phyloP scores from a whole-genome alignment of 2,888 invertebrate species.

The Fissipunctia ypsillon region DNA sequence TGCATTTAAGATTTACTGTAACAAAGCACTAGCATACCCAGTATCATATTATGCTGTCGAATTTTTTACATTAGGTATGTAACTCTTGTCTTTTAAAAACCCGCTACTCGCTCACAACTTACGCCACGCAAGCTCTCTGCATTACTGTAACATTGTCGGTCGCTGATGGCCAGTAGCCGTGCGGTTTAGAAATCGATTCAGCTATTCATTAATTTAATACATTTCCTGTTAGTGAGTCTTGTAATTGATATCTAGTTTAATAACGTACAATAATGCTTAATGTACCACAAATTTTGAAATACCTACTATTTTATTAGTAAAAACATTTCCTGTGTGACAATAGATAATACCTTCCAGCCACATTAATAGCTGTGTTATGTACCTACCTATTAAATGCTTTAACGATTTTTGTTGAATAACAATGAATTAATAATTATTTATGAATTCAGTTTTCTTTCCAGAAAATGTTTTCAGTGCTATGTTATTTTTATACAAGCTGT shows the following conservation, averaged over 20 bases:
- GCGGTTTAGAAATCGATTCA: conserved; percentile 85
- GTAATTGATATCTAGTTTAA: conserved; percentile 76
- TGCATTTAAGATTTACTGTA: no score
- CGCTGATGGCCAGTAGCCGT: conserved; percentile 79
- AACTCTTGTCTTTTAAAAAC: not conserved
- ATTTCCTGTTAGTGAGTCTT: conserved; percentile 79
- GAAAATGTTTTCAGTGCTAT: not conserved
- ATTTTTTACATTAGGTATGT: no score
- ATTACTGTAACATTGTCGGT: conserved; percentile 79
- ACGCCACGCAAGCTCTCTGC: conserved; percentile 69
- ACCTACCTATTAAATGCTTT: not conserved
- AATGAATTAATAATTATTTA: not conserved
- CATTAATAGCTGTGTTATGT: not conserved
- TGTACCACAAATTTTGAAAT: conserved; percentile 55
- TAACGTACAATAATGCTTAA: conserved; percentile 64
- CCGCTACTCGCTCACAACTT: conserved; percentile 52
- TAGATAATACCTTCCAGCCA: not conserved
- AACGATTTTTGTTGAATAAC: not conserved
- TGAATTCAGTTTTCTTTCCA: not conserved
- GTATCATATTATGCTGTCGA: no score
- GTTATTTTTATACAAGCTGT: not conserved
- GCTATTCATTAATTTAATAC: conserved; percentile 79
- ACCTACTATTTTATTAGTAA: conserved; percentile 27
- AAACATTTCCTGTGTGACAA: conserved; percentile 39
- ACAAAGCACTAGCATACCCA: no score